Evolutionary conservation across 2,113 vertebrate species (phyloP), one percentile per base, ranked within the genome.

Genomic region (Ochotona princeps): DNA sequence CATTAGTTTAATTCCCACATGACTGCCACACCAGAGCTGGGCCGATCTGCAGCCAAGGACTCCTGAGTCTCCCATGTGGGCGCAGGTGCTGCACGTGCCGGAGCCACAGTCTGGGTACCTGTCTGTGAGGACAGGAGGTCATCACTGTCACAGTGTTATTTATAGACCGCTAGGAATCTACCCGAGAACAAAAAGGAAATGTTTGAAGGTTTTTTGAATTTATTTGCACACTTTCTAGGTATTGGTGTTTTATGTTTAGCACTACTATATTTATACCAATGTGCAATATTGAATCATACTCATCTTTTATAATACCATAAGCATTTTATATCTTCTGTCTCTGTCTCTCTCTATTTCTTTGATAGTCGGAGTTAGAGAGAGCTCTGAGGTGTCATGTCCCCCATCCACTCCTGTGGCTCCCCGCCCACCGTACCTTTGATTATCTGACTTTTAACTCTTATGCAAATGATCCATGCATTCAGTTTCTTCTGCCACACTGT

Each of bases 241-340:
- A 23, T 47, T 47, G 61, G 21, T n/a, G 30, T 13, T 92, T 65
- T 75, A 44, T 57, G 17, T 91, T 86, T 67, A 30, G 65, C 44
- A n/a, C 12, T 65, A 12, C 3, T 70, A 44, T 21, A 38, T 5
- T 70, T 81, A 1, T 30, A 28, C 4, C 10, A 9, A 86, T 14
- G 35, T 25, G 14, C 54, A 49, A 57, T n/a, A 35, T 28, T 47
- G 35, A 69, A 49, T 61, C 15, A 28, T 73, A 21, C 66, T 63
- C 73, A 35, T 92, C 49, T 28, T 35, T 25, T 57, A 30, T 76
- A 15, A 67, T 83, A 70, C 49, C 38, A 61, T 49, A 23, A 28
- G 23, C 8, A 57, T 72, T 91, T 88, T 61, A 61, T 83, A 25
- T 82, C 70, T 88, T 82, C n/a, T n/a, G n/a, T n/a, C n/a, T n/a